A percentile compares a stretch with the other conserved stretches of the same genome.
Evolutionary conservation across 2,888 invertebrate genomes (phyloP).

Genomic region (Balanococcus diminutus): DNA sequence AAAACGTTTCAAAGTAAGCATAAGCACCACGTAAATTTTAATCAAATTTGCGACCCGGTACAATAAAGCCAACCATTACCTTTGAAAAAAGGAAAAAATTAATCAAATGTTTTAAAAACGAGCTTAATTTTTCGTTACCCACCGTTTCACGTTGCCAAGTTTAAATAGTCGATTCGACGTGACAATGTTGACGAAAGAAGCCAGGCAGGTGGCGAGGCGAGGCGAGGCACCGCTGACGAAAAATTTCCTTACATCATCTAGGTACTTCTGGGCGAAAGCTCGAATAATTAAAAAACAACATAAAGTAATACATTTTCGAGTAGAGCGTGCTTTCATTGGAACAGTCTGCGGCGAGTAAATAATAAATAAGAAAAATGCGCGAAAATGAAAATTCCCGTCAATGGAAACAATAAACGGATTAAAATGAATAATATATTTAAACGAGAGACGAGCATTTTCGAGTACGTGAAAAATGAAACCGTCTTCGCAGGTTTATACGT

Average conservation of each 20-base stretch:
- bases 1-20: background rate
- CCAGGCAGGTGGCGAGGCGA: too few relatives aligned
- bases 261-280: background rate
- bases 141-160: background rate
- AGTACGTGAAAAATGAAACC: background rate
- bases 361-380: background rate
- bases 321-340: background rate
- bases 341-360: background rate
- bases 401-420: background rate
- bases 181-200: background rate
- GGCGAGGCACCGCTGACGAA: too few relatives aligned
- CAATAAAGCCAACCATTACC: background rate
- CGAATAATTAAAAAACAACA: background rate
- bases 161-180: background rate
- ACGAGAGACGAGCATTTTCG: background rate
- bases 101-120: background rate
- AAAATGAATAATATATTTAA: background rate
- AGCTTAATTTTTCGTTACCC: background rate
- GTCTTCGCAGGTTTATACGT: background rate
- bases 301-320: background rate
- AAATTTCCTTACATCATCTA: background rate
- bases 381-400: background rate
- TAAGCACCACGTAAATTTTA: background rate
- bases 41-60: background rate
- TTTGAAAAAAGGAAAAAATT: background rate